Evolutionary conservation across 2,888 invertebrate species (phyloP).

Genomic region (Steinernema hermaphroditum): DNA sequence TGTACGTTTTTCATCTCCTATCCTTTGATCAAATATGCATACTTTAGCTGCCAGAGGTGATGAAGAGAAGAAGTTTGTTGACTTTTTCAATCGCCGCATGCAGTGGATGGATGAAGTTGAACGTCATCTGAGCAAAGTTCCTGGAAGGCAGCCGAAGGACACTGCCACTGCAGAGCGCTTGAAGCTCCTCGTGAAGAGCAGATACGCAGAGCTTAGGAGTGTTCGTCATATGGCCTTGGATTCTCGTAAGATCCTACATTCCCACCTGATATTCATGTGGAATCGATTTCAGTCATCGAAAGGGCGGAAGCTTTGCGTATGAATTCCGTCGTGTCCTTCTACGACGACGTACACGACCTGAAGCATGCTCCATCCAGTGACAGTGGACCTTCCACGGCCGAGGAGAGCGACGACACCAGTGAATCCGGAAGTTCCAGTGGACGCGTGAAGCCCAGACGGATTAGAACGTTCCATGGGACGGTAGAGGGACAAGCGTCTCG

Average conservation of each 20-base stretch:
- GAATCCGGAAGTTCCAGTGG: conserved; percentile 24
- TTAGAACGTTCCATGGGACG: conserved; percentile 43
- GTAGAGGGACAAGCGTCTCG: conserved; percentile 32
- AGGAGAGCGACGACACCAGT: conserved; percentile 37
- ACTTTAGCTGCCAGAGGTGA: not conserved
- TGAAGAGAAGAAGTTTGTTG: conserved; percentile 21
- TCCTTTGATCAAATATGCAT: not conserved
- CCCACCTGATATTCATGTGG: not conserved
- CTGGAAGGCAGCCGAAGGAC: conserved; percentile 14
- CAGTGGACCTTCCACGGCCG: conserved; percentile 22
- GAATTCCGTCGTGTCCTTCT: conserved; percentile 43
- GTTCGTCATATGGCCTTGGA: not conserved
- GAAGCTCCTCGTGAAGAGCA: not conserved
- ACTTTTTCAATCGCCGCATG: conserved; percentile 27
- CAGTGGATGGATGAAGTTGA: conserved; percentile 26
- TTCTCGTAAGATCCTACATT: not conserved
- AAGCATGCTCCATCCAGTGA: conserved; percentile 33
- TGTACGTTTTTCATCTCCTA: not conserved
- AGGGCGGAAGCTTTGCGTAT: conserved; percentile 41
- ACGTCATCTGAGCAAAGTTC: conserved; percentile 22
- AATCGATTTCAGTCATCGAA: conserved; percentile 39
- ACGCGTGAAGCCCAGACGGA: conserved; percentile 39
- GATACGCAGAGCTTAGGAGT: conserved; percentile 9
- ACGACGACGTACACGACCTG: conserved; percentile 47
- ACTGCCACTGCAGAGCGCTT: conserved; percentile 10